Evolutionary conservation across 2,888 invertebrate species (phyloP).

Genomic region (Parelbella ahira): DNA sequence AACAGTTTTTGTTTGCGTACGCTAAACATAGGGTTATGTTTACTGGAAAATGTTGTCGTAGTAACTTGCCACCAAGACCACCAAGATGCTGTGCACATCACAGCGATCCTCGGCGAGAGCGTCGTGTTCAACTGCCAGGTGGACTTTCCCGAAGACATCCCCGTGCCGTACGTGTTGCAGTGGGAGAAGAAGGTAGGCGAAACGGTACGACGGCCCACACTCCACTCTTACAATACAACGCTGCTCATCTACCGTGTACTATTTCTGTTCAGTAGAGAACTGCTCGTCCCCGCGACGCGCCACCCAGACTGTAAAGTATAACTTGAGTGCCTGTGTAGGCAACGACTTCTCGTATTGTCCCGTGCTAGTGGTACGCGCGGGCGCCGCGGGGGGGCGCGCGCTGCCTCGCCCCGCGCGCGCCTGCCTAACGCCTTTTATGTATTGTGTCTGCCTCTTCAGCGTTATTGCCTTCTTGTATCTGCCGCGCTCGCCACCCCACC

Average conservation of each 20-base stretch:
- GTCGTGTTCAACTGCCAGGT: conserved; percentile 99
- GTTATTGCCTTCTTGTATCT: conserved; percentile 63
- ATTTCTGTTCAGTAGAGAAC: conserved; percentile 80
- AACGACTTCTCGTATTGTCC: conserved; percentile 60
- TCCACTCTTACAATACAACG: conserved; percentile 79
- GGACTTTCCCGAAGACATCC: conserved; percentile 96
- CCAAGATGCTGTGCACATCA: conserved; percentile 97
- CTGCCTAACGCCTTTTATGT: conserved; percentile 69
- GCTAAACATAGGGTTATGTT: too few relatives aligned
- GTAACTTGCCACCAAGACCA: conserved; percentile 90
- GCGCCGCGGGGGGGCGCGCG: conserved; percentile 60
- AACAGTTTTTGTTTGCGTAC: too few relatives aligned
- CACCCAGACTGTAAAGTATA: conserved; percentile 75
- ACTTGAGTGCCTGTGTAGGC: conserved; percentile 56
- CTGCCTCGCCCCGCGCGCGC: conserved; percentile 60
- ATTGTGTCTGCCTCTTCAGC: conserved; percentile 64
- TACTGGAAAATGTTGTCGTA: conserved; percentile 49
- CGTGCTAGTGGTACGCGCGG: conserved; percentile 65
- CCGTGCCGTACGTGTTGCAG: conserved; percentile 98
- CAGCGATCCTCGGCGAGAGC: conserved; percentile 97
- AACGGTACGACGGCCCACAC: conserved; percentile 90
- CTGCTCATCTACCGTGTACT: conserved; percentile 79
- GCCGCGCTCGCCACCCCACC: conserved; percentile 56
- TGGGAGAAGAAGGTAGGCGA: conserved; percentile 99
- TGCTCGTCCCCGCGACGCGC: conserved; percentile 74